Conservation (phyloP, 2,888 invertebrate species). For the Creontiades dilutus region DNA sequence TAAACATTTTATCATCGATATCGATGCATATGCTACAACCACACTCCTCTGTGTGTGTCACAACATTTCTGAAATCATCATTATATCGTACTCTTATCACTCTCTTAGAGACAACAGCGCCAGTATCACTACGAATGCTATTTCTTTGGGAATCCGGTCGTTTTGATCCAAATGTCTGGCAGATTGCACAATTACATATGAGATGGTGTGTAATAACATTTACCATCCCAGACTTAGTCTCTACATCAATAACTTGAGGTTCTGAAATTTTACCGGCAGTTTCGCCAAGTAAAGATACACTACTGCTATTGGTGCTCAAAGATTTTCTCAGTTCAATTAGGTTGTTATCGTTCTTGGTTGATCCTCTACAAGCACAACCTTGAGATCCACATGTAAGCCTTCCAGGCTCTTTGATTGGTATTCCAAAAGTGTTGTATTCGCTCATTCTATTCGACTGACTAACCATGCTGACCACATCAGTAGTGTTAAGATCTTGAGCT, state of each 20-base stretch:
- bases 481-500: not conserved
- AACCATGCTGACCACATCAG: not conserved
- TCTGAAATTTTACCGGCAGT: not conserved
- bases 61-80: constrained; percentile 9
- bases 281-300: constrained; percentile 12
- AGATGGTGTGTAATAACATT: constrained; percentile 30
- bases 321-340: constrained; percentile 21
- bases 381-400: not conserved
- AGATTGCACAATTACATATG: constrained; percentile 23
- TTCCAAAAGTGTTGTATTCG: not conserved
- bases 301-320: not conserved
- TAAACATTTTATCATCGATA: not conserved
- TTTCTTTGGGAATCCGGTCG: not conserved
- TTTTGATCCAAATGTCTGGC: constrained; percentile 33
- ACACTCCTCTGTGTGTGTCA: constrained; percentile 53
- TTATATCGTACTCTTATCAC: constrained; percentile 22
- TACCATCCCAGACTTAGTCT: constrained; percentile 9
- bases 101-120: constrained; percentile 18
- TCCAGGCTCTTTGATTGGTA: constrained; percentile 38
- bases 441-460: not conserved
- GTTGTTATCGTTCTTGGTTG: not conserved
- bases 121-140: not conserved
- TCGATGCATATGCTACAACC: constrained; percentile 20
- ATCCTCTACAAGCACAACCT: constrained; percentile 21
- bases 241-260: not conserved